Evolutionary conservation across 1,140 invertebrate genomes (phyloP), one percentile per base, ranked within the genome.

Genomic region (Phortica variegata): DNA sequence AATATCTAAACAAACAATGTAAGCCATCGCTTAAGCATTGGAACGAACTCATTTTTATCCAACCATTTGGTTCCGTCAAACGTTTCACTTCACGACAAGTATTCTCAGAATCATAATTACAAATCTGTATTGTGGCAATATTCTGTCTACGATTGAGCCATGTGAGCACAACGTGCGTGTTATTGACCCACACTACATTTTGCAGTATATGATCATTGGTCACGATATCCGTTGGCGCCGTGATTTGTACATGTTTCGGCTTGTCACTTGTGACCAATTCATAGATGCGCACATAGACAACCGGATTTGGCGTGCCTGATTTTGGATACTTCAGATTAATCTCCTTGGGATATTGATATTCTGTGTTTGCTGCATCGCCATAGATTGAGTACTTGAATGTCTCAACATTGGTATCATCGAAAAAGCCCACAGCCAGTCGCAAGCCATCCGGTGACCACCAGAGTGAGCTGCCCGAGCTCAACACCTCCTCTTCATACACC

Each of bases 121-220:
- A 72, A 34, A 47, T 54, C 46, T 74, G 70, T 5, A 79, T 51
- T 37, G 80, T 77, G 46, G 72, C 65, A 5, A 80, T 65, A 72
- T 92, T 96, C 77, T 96, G 93, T 32, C 88, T 82, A 53, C 93
- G 80, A 61, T 93, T 93, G 75, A 93, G 82, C 90, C 93, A 95
- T 16, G 87, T 82, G 1, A 90, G 84, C 8, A 85, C 78, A 6
- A 93, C 62, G 21, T 86, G 80, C 12, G 82, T 75, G 29, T 87
- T 82, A 36, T 86, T 85, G 8, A 85, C 84, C 88, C 94, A 97
- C 19, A 82, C 77, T 1, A 95, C 90, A 43, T 85, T 77, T 73
- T 83, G 77, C 49, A 82, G 57, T 58, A 81, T 78, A 54, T 84
- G 73, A 62, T 81, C 79, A 3, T 61, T 16, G 17, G 77, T 75